phyloP scores from a whole-genome alignment of 2,888 invertebrate genomes.

The Drosophila melanocephala region DNA sequence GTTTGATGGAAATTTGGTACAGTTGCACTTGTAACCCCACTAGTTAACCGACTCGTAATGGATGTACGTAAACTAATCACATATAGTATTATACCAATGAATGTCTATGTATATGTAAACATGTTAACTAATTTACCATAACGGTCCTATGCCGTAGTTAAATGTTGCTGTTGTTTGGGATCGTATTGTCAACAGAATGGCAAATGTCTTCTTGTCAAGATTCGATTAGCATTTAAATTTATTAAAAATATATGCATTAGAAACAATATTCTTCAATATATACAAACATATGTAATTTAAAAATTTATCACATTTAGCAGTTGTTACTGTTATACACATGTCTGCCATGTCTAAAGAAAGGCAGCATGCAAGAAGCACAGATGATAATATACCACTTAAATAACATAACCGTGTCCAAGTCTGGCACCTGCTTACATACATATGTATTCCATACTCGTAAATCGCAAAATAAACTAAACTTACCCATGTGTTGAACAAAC shows the following conservation, averaged over 20 bases:
- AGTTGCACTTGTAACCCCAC: slow-evolving; percentile 32
- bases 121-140: slow-evolving; percentile 24
- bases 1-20: slow-evolving; percentile 31
- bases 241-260: slow-evolving; percentile 6
- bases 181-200: slow-evolving; percentile 71
- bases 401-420: slow-evolving; percentile 22
- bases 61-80: slow-evolving; percentile 18
- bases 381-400: slow-evolving; percentile 50
- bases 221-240: slow-evolving; percentile 26
- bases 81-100: slow-evolving; percentile 6
- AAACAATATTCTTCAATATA: slow-evolving; percentile 1
- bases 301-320: slow-evolving; percentile 14
- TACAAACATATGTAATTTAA: slow-evolving; percentile 6
- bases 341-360: slow-evolving; percentile 38
- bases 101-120: slow-evolving; percentile 21
- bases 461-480: slow-evolving; percentile 48
- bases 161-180: slow-evolving; percentile 80
- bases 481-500: slow-evolving; percentile 49
- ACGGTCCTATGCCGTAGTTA: slow-evolving; percentile 61
- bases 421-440: slow-evolving; percentile 22
- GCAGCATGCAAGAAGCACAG: slow-evolving; percentile 74
- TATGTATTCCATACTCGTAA: slow-evolving; percentile 50
- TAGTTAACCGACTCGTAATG: neutral
- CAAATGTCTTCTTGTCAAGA: slow-evolving; percentile 44
- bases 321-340: slow-evolving; percentile 36